Evolutionary conservation across 2,888 invertebrate genomes (phyloP).

Genomic region (Chloromyia formosa): DNA sequence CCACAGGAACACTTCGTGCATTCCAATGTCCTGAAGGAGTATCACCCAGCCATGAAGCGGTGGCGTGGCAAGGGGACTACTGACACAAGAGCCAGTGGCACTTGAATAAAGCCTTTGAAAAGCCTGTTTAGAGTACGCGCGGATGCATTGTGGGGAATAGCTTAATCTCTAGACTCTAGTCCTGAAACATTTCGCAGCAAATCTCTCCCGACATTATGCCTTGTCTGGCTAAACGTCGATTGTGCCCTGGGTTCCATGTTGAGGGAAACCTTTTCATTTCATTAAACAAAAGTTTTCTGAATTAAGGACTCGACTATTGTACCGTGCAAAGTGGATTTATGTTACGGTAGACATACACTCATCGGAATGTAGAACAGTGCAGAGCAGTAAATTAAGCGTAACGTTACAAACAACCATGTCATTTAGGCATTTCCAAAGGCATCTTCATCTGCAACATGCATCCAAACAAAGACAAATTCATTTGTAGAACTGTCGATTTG

Average conservation of each 20-base stretch:
- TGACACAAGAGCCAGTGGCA: slow-evolving; percentile 1
- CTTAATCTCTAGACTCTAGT: not conserved
- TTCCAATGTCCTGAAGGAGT: slow-evolving; percentile 2
- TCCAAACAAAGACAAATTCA: too few species aligned
- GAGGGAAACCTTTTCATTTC: slow-evolving; percentile 33
- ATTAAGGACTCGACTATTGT: not conserved
- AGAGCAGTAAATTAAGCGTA: too few species aligned
- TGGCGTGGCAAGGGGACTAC: not conserved
- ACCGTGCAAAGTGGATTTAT: too few species aligned
- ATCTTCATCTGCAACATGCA: too few species aligned
- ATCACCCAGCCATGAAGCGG: slow-evolving; percentile 12
- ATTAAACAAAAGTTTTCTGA: slow-evolving; percentile 17
- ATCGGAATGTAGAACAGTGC: too few species aligned
- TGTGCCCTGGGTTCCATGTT: not conserved
- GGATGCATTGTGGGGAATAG: not conserved
- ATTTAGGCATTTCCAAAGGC: too few species aligned
- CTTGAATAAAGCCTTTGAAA: slow-evolving; percentile 20
- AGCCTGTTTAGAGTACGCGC: not conserved
- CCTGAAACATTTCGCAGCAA: not conserved
- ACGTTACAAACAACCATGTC: too few species aligned
- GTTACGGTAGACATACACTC: too few species aligned
- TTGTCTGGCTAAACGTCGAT: not conserved
- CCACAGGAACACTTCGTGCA: not conserved
- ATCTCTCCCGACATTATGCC: not conserved
- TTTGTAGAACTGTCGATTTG: too few species aligned